phyloP scores from a whole-genome alignment of 2,888 invertebrate genomes.

The Hypercompe scribonia region DNA sequence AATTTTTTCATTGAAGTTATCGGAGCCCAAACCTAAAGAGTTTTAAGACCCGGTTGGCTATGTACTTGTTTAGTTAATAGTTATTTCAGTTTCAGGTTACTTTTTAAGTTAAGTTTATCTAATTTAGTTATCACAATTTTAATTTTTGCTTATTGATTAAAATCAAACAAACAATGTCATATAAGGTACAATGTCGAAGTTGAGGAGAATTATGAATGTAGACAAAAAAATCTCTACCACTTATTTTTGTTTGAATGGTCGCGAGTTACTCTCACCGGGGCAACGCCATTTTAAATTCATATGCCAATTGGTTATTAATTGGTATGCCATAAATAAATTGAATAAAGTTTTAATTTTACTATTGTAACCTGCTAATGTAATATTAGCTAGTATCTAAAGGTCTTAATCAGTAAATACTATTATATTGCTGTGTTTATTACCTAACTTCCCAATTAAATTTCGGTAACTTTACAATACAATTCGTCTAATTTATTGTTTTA shows the following conservation, averaged over 20 bases:
- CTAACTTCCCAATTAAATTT: not conserved
- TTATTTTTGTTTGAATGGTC: not conserved
- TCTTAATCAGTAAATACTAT: not conserved
- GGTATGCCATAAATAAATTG: not conserved
- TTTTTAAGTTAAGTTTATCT: not conserved
- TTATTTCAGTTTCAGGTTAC: no score
- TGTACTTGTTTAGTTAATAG: no score
- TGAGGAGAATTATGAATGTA: not conserved
- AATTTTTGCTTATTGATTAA: not conserved
- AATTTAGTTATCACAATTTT: not conserved
- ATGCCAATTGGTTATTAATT: not conserved
- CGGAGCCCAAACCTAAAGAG: no score
- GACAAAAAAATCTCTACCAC: not conserved
- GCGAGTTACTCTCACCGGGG: not conserved
- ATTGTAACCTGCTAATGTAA: not conserved
- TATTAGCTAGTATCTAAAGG: not conserved
- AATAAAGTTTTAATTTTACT: not conserved
- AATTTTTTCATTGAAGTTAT: no score
- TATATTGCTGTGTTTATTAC: not conserved
- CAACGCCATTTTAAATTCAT: not conserved
- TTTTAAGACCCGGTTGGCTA: no score
- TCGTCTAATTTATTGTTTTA: not conserved
- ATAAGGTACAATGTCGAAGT: not conserved
- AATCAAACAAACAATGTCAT: not conserved
- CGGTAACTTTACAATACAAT: not conserved